Evolutionary conservation across 2,888 invertebrate genomes (phyloP).

Genomic region (Eustalomyia histrio): DNA sequence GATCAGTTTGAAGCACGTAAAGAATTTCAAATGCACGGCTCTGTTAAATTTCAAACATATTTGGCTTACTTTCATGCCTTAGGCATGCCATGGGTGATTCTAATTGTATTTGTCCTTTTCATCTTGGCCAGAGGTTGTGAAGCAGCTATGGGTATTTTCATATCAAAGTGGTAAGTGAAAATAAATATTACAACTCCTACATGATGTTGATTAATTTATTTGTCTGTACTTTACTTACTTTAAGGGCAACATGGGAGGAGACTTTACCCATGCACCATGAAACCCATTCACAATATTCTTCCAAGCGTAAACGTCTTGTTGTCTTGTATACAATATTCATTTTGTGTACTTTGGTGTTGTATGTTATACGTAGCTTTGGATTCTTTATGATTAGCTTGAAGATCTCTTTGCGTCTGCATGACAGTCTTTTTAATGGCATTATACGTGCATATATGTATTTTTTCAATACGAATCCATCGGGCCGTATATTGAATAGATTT

Average conservation of each 20-base stretch:
- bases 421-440: conserved; percentile 87
- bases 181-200: background rate
- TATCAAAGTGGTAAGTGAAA: conserved; percentile 84
- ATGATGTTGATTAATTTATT: background rate
- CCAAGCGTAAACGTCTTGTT: conserved; percentile 71
- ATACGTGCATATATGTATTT: conserved; percentile 87
- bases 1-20: conserved; percentile 76
- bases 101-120: conserved; percentile 79
- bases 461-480: conserved; percentile 85
- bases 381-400: conserved; percentile 87
- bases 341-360: conserved; percentile 78
- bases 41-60: conserved; percentile 82
- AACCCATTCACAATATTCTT: conserved; percentile 62
- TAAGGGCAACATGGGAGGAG: conserved; percentile 79
- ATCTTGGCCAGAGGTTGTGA: conserved; percentile 83
- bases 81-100: conserved; percentile 78
- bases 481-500: conserved; percentile 86
- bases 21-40: conserved; percentile 83
- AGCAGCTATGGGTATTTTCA: conserved; percentile 87
- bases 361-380: conserved; percentile 82
- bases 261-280: conserved; percentile 69
- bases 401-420: conserved; percentile 87
- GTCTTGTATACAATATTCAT: conserved; percentile 74
- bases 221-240: conserved; percentile 25
- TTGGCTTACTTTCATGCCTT: conserved; percentile 81